Evolutionary conservation across 2,888 invertebrate genomes (phyloP).

Genomic region (Mythimna impura): DNA sequence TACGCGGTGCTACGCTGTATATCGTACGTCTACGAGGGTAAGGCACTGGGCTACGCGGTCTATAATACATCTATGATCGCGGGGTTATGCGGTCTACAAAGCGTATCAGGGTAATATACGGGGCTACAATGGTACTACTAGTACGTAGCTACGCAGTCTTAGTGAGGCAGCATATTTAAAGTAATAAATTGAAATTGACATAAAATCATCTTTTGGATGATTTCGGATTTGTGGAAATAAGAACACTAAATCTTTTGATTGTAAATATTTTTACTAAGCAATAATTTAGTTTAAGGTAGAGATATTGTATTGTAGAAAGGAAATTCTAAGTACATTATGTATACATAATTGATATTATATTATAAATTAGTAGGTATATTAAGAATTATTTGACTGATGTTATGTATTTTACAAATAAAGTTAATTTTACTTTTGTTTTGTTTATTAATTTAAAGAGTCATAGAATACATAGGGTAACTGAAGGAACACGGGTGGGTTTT

Average conservation of each 20-base stretch:
- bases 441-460: background rate
- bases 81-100: too few species aligned
- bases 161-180: conserved; percentile 16
- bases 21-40: background rate
- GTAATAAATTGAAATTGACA: background rate
- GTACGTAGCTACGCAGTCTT: too few species aligned
- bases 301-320: background rate
- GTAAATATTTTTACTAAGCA: conserved; percentile 41
- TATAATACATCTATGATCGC: too few species aligned
- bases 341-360: background rate
- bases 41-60: too few species aligned
- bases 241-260: conserved; percentile 10
- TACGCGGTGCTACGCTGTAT: background rate
- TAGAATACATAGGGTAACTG: too few species aligned
- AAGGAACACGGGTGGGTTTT: too few species aligned
- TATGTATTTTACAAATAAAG: conserved; percentile 63
- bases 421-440: conserved; percentile 13
- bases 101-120: too few species aligned
- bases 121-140: too few species aligned
- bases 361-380: conserved; percentile 15
- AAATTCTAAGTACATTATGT: conserved; percentile 10
- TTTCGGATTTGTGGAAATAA: background rate
- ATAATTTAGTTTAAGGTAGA: conserved; percentile 27
- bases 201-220: background rate
- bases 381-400: conserved; percentile 69